A percentile compares a stretch with the other conserved stretches of the same genome.
Conservation (phyloP, 2,888 invertebrate species). For the Beris chalybata region DNA sequence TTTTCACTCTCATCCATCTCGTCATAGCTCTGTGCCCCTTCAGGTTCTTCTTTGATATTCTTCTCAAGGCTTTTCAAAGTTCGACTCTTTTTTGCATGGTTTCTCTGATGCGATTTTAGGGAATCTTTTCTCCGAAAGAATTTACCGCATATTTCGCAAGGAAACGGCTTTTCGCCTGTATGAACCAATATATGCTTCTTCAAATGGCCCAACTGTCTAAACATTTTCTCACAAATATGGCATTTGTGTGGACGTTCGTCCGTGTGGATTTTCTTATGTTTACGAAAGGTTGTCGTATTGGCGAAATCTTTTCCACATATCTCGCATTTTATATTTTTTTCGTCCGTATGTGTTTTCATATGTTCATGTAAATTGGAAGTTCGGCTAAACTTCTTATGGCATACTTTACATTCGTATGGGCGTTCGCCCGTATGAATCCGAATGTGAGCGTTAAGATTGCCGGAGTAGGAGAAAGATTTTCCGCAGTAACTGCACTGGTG, state of each 20-base stretch:
- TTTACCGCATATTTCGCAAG: slow-evolving; percentile 35
- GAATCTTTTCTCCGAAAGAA: slow-evolving; percentile 35
- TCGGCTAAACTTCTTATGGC: slow-evolving; percentile 34
- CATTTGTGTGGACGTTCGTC: slow-evolving; percentile 37
- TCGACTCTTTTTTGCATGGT: slow-evolving; percentile 3
- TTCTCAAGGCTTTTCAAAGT: not conserved
- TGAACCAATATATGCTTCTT: slow-evolving; percentile 33
- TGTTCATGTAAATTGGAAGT: slow-evolving; percentile 25
- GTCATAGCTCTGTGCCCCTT: too few species aligned
- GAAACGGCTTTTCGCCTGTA: slow-evolving; percentile 36
- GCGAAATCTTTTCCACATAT: slow-evolving; percentile 24
- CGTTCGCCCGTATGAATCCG: slow-evolving; percentile 35
- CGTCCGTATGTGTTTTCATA: not conserved
- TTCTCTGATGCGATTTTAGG: slow-evolving; percentile 27
- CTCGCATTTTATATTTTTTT: slow-evolving; percentile 12
- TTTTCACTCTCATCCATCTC: too few species aligned
- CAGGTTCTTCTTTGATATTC: slow-evolving; percentile 1
- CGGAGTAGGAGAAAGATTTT: slow-evolving; percentile 29
- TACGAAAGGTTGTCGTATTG: slow-evolving; percentile 23
- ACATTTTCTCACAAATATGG: slow-evolving; percentile 35
- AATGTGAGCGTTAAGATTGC: slow-evolving; percentile 36
- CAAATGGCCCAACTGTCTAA: slow-evolving; percentile 34
- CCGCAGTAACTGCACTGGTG: slow-evolving; percentile 37
- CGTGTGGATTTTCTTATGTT: slow-evolving; percentile 37
- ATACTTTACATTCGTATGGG: slow-evolving; percentile 33